Evolutionary conservation across 1,140 invertebrate species (phyloP).

Genomic region (Oryzaephilus surinamensis): DNA sequence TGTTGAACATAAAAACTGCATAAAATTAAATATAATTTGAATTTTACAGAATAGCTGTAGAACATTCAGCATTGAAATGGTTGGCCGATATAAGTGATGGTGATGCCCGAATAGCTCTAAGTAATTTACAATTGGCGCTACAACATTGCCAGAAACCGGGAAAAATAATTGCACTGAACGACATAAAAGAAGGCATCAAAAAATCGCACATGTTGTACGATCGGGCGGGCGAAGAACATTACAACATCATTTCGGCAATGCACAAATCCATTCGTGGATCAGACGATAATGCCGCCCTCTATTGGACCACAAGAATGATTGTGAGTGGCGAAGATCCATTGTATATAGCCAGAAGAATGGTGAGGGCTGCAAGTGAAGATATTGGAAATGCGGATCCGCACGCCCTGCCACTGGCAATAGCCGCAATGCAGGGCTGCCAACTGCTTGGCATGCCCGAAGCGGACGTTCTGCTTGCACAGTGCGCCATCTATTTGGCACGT

Average conservation of each 20-base stretch:
- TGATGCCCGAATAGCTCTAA: slow-evolving; percentile 68
- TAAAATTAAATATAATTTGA: not conserved
- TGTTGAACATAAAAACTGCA: not conserved
- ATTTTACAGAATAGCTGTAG: slow-evolving; percentile 38
- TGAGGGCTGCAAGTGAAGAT: slow-evolving; percentile 70
- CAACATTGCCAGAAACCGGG: slow-evolving; percentile 39
- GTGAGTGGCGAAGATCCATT: slow-evolving; percentile 72
- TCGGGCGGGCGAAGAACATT: slow-evolving; percentile 71
- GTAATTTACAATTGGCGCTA: slow-evolving; percentile 61
- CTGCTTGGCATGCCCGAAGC: slow-evolving; percentile 74
- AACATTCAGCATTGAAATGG: slow-evolving; percentile 53
- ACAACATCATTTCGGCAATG: slow-evolving; percentile 71
- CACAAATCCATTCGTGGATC: slow-evolving; percentile 79
- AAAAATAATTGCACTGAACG: slow-evolving; percentile 45
- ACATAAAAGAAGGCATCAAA: slow-evolving; percentile 54
- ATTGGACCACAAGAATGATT: slow-evolving; percentile 74
- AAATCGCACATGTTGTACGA: slow-evolving; percentile 67
- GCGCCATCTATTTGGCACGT: slow-evolving; percentile 61
- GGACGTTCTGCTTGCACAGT: slow-evolving; percentile 66
- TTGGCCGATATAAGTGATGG: slow-evolving; percentile 69
- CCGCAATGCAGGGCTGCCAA: slow-evolving; percentile 68
- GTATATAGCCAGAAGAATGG: slow-evolving; percentile 67
- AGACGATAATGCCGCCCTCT: slow-evolving; percentile 70
- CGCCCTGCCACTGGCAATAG: slow-evolving; percentile 50
- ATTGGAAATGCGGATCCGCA: slow-evolving; percentile 43